Evolutionary conservation across 2,113 vertebrate genomes (phyloP).

Genomic region (Caretta caretta): DNA sequence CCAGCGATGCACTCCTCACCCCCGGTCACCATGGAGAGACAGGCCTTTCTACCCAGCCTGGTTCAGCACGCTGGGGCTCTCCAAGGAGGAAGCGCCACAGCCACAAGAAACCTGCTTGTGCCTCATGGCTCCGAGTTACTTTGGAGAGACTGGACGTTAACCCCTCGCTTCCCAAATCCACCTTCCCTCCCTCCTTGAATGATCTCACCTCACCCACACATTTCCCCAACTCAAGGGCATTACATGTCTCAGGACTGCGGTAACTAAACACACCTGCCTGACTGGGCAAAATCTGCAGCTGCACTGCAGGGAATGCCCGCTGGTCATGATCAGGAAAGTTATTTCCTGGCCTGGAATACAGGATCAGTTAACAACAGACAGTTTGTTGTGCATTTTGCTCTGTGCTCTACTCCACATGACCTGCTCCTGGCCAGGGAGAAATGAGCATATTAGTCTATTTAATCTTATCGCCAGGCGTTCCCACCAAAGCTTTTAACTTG

Average conservation of each 20-base stretch:
- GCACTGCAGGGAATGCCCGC: neutral
- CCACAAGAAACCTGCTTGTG: neutral
- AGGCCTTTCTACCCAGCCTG: neutral
- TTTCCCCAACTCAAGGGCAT: neutral
- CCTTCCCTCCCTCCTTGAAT: neutral
- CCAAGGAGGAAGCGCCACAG: neutral
- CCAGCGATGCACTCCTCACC: neutral
- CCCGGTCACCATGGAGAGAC: neutral
- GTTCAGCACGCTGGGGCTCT: neutral
- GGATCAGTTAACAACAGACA: neutral
- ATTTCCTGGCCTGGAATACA: accelerated
- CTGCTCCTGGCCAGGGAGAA: accelerated
- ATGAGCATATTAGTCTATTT: accelerated
- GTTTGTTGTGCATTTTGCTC: neutral
- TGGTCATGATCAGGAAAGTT: neutral
- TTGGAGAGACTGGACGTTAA: neutral
- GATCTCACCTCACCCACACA: neutral
- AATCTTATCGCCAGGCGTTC: neutral
- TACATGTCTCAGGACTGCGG: neutral
- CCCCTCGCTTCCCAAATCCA: neutral
- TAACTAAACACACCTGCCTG: neutral
- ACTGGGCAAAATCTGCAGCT: no score
- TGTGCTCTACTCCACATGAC: accelerated
- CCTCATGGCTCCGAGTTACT: neutral
- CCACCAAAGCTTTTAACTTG: accelerated